Conservation (phyloP, 2,797 vertebrate genomes). For the Channa striata region DNA sequence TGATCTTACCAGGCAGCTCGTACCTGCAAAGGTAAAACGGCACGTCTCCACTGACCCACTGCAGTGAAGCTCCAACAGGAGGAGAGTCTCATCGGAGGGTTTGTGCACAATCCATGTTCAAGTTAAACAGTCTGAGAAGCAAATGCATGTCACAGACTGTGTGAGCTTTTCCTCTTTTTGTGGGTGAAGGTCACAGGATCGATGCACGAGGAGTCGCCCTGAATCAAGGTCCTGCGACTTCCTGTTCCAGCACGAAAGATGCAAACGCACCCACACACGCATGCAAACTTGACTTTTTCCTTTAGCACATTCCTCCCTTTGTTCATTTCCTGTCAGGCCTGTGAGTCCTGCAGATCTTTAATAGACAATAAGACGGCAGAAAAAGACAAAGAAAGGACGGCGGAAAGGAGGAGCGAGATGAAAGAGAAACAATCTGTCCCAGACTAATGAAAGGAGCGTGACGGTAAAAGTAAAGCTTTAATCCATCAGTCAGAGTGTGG, state of each 20-base stretch:
- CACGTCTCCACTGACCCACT: too few species aligned
- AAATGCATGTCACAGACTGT: too few species aligned
- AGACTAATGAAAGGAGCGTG: conserved; percentile 51
- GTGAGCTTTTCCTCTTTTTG: too few species aligned
- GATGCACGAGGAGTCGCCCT: background rate
- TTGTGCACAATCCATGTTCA: too few species aligned
- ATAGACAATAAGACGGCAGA: conserved; percentile 45
- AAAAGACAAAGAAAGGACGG: conserved; percentile 37
- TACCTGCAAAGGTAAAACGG: too few species aligned
- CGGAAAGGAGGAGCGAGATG: conserved; percentile 35
- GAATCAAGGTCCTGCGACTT: background rate
- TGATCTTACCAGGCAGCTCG: too few species aligned
- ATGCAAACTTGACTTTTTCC: background rate
- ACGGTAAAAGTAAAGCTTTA: conserved; percentile 61
- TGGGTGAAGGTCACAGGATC: background rate
- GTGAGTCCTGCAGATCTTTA: conserved; percentile 30
- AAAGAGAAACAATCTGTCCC: conserved; percentile 55
- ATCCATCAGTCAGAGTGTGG: conserved; percentile 57
- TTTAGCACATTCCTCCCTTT: conserved; percentile 29
- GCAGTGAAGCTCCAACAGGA: too few species aligned
- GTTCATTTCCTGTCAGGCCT: conserved; percentile 37
- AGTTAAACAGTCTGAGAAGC: too few species aligned
- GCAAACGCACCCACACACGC: conserved; percentile 2
- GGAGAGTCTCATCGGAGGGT: too few species aligned
- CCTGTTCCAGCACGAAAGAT: conserved; percentile 11